Conservation (phyloP, 2,888 invertebrate genomes). For the Drosophila paranaensis region DNA sequence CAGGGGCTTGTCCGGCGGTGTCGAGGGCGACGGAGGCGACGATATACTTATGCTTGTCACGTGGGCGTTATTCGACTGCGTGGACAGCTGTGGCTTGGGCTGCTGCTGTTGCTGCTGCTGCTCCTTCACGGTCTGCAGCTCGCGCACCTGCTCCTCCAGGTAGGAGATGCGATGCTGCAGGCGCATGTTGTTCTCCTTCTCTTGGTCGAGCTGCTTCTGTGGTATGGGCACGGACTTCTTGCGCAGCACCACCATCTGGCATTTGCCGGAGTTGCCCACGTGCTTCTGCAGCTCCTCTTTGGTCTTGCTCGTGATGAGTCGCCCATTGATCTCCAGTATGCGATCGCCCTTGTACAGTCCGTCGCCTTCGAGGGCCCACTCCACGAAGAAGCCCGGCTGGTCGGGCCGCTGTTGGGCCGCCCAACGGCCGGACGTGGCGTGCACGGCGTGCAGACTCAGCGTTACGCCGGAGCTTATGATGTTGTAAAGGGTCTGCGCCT, state of each 20-base stretch:
- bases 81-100: slow-evolving; percentile 24
- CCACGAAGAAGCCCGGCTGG: slow-evolving; percentile 89
- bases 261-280: slow-evolving; percentile 85
- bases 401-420: slow-evolving; percentile 89
- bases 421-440: slow-evolving; percentile 89
- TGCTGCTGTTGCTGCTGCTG: slow-evolving; percentile 57
- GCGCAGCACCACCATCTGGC: slow-evolving; percentile 83
- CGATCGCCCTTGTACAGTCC: slow-evolving; percentile 90
- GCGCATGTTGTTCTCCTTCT: slow-evolving; percentile 91
- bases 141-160: slow-evolving; percentile 93
- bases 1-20: slow-evolving; percentile 86
- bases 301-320: slow-evolving; percentile 88
- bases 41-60: slow-evolving; percentile 90
- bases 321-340: slow-evolving; percentile 93
- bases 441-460: slow-evolving; percentile 88
- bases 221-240: slow-evolving; percentile 82
- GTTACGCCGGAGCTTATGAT: slow-evolving; percentile 84
- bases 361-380: slow-evolving; percentile 93
- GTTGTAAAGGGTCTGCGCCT: slow-evolving; percentile 86
- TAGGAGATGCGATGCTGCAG: slow-evolving; percentile 95
- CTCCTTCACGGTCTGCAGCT: slow-evolving; percentile 85
- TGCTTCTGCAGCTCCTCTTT: slow-evolving; percentile 90
- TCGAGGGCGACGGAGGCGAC: slow-evolving; percentile 87
- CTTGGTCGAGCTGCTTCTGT: slow-evolving; percentile 83
- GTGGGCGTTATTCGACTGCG: slow-evolving; percentile 84